These are phyloP conservation scores for Ceratoteleas bidentatus DNA, from an alignment of 1,140 invertebrate genomes.

Conservation along the genomic window DNA sequence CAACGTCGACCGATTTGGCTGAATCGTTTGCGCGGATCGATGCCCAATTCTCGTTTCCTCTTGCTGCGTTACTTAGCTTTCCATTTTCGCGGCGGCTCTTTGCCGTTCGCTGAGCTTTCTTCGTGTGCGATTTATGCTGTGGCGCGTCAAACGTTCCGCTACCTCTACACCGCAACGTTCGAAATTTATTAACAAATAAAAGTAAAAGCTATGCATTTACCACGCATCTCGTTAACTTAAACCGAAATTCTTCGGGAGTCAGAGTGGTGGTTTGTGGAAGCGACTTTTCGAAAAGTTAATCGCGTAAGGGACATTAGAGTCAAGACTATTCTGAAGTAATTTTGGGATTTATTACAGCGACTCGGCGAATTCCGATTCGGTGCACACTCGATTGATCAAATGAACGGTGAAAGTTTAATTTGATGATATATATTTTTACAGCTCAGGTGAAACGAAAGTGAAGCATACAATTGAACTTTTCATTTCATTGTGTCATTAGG, in stretches of 20 bases:
- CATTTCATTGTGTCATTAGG: slow-evolving; percentile 33
- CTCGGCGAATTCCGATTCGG: too few relatives aligned
- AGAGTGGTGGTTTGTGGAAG: neutral
- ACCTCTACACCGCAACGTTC: slow-evolving; percentile 5
- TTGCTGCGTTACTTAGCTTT: slow-evolving; percentile 31
- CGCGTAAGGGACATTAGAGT: too few relatives aligned
- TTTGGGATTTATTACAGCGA: too few relatives aligned
- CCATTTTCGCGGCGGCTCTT: slow-evolving; percentile 18
- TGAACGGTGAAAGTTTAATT: slow-evolving; percentile 22
- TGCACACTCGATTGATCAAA: slow-evolving; percentile 11
- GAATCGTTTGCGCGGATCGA: slow-evolving; percentile 36
- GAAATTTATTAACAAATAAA: slow-evolving; percentile 5
- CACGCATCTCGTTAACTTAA: too few relatives aligned
- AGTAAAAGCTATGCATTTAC: too few relatives aligned
- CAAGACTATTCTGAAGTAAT: too few relatives aligned
- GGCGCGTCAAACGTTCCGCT: slow-evolving; percentile 18
- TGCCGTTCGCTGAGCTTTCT: slow-evolving; percentile 28
- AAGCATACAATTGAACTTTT: slow-evolving; percentile 18
- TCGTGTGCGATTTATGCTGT: slow-evolving; percentile 20
- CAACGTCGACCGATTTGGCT: slow-evolving; percentile 18
- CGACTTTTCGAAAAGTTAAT: too few relatives aligned
- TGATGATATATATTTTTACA: slow-evolving; percentile 21
- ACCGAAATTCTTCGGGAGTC: too few relatives aligned
- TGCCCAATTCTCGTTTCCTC: slow-evolving; percentile 31
- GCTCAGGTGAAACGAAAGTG: slow-evolving; percentile 13